Base-by-base conservation (phyloP, 2,888 invertebrate species). In the Microchrysa polita region DNA sequence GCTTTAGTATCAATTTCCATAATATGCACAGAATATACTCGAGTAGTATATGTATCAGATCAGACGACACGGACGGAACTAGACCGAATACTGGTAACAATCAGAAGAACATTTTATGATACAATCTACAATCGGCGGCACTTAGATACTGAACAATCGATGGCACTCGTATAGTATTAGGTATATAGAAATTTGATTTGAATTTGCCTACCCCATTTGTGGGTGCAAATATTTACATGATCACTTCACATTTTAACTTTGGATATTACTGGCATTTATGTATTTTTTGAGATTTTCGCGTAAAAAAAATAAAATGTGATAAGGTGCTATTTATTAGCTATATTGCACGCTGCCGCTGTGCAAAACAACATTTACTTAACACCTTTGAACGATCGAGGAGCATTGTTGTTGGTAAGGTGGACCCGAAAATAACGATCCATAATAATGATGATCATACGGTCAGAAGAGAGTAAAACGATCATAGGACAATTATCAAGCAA, bases 1-100 rank as follows among this genome's bases (percentile, higher is more conserved):
- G n/a, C n/a, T n/a, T n/a, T n/a, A n/a, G n/a, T n/a, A 48, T 48
- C 27, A 55, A 69, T n/a, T 57, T 55, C 69, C 69, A 69, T 55
- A 55, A 55, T 67, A 67, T n/a, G 16, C 48, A 42, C 42, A 48
- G 48, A 48, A 48, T 48, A 48, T n/a, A n/a, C n/a, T n/a, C n/a
- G n/a, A n/a, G n/a, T n/a, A n/a, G n/a, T n/a, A n/a, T n/a, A n/a
- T n/a, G n/a, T n/a, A n/a, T n/a, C n/a, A n/a, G n/a, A n/a, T n/a
- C 4, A 12, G 12, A 48, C 27, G 27, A 48, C n/a, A n/a, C 12
- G 5, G 48, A 48, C 14, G 48, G 48, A 10, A 48, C 22, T 27
- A 34, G 34, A 10, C 42, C n/a, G 27, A n/a, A 53, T 34, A 34
- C 4, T 23, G 18, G 27, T 18, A 22, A 55, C 23, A n/a, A 53